These are phyloP conservation scores for Mus caroli DNA, from an alignment of 2,797 vertebrate genomes.

Conservation along the genomic window DNA sequence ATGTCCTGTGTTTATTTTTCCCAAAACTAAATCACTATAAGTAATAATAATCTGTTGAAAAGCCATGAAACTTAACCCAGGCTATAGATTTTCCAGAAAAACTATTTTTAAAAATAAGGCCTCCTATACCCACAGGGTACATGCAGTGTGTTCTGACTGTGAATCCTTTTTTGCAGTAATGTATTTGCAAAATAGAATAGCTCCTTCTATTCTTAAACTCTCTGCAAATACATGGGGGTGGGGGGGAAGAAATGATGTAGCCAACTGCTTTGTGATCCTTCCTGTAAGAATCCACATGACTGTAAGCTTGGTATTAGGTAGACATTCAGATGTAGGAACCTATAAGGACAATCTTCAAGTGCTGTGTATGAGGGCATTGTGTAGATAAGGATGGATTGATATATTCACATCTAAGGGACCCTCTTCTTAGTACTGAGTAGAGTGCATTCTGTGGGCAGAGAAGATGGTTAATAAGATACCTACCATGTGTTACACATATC, in stretches of 20 bases:
- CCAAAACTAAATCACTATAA: conserved; percentile 49
- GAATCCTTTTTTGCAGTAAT: neutral
- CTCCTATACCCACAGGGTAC: neutral
- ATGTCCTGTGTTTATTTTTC: conserved; percentile 10
- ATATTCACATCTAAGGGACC: neutral
- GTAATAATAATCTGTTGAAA: conserved; percentile 47
- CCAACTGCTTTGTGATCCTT: neutral
- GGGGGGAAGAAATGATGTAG: neutral
- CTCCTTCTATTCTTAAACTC: conserved; percentile 49
- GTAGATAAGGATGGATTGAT: neutral
- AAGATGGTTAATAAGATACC: neutral
- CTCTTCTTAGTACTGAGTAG: neutral
- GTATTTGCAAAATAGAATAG: conserved; percentile 37
- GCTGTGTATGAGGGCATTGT: neutral
- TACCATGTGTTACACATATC: neutral
- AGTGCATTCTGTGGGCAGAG: neutral
- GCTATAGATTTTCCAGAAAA: conserved; percentile 57
- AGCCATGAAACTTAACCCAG: conserved; percentile 51
- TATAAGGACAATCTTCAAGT: neutral
- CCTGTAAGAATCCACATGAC: neutral
- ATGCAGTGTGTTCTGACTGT: neutral
- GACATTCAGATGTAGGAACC: neutral
- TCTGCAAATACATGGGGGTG: conserved; percentile 26
- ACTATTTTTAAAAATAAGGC: neutral
- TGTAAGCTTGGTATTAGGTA: neutral